These are phyloP conservation scores for Drosophila hamatofila DNA, from an alignment of 2,888 invertebrate species.

Conservation along the genomic window DNA sequence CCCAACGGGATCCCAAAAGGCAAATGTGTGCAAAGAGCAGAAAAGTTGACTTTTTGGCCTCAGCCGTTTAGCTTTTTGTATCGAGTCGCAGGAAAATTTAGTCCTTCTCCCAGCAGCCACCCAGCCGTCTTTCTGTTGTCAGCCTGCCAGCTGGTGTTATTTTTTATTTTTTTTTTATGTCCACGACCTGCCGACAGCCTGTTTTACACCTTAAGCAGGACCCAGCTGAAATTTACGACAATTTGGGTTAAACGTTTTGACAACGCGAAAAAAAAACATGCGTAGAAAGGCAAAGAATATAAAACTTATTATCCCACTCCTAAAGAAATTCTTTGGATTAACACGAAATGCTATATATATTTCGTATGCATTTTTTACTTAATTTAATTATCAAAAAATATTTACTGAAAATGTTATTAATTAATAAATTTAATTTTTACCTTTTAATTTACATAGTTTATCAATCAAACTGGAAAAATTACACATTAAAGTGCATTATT, in stretches of 20 bases:
- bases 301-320: background rate
- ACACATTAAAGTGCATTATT: too few relatives aligned
- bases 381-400: too few relatives aligned
- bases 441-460: too few relatives aligned
- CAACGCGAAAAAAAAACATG: constrained; percentile 1
- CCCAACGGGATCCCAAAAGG: constrained; percentile 68
- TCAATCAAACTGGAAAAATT: too few relatives aligned
- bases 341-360: too few relatives aligned
- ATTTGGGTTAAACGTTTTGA: constrained; percentile 65
- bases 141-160: constrained; percentile 39
- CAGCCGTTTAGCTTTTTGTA: constrained; percentile 41
- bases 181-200: constrained; percentile 31
- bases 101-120: background rate
- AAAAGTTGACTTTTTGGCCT: constrained; percentile 63
- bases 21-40: constrained; percentile 22
- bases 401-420: too few relatives aligned
- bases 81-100: constrained; percentile 9
- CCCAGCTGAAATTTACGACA: constrained; percentile 61
- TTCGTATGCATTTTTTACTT: too few relatives aligned
- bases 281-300: background rate
- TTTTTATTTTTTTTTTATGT: constrained; percentile 52
- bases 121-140: background rate
- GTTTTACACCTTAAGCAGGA: constrained; percentile 42
- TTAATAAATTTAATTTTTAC: too few relatives aligned
- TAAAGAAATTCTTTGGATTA: background rate